Percentiles rank a stretch among this genome's conserved stretches.
Conservation (phyloP, 2,888 invertebrate species). For the Coelogynopora nodosa region DNA sequence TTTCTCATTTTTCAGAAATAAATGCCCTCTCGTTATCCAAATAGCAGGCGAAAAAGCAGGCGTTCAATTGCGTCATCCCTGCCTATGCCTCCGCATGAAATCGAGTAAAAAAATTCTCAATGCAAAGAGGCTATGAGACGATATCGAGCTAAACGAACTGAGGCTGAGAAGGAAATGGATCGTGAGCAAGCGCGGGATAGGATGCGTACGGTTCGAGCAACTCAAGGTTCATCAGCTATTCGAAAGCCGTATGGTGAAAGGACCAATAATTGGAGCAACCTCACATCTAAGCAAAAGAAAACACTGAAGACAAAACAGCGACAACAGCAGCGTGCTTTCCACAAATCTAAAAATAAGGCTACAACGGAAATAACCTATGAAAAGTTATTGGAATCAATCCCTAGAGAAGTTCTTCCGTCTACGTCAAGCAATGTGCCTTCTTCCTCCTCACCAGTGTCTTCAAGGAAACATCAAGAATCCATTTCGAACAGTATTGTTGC, state of each 20-base stretch:
- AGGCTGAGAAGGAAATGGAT: background rate
- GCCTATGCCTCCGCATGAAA: background rate
- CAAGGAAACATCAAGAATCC: background rate
- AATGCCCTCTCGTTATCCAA: background rate
- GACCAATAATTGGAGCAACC: background rate
- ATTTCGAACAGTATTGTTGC: background rate
- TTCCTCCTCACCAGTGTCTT: no score
- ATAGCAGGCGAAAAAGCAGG: background rate
- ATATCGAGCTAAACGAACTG: background rate
- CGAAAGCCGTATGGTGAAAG: background rate
- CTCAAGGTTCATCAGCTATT: background rate
- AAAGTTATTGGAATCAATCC: background rate
- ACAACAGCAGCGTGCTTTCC: background rate
- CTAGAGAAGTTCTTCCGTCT: background rate
- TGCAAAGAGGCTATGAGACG: background rate
- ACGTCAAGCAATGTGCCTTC: background rate
- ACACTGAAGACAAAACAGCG: background rate
- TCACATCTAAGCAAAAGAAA: background rate
- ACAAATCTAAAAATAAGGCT: background rate
- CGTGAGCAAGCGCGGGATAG: background rate
- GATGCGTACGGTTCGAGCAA: background rate
- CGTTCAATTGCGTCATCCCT: background rate
- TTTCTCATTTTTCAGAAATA: background rate
- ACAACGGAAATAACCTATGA: background rate
- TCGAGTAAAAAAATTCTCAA: background rate